Evolutionary conservation across 2,888 invertebrate species (phyloP).

Genomic region (Nomada hirtipes): DNA sequence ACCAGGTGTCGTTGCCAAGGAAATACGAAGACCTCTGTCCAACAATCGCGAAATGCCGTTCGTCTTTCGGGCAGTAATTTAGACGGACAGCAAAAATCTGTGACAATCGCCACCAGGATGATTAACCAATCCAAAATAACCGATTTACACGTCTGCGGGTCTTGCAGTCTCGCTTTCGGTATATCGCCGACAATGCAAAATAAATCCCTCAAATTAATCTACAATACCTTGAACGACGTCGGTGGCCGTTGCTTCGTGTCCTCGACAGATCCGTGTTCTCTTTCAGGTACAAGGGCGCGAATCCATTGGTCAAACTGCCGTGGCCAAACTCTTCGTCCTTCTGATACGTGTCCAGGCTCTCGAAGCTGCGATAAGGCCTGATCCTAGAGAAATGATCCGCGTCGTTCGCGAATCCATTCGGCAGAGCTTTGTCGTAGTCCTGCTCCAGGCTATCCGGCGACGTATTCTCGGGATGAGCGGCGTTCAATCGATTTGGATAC

Average conservation of each 20-base stretch:
- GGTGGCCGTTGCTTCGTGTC: constrained; percentile 46
- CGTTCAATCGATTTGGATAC: constrained; percentile 80
- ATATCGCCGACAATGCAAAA: too few relatives aligned
- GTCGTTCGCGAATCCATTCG: constrained; percentile 72
- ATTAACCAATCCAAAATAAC: constrained; percentile 4
- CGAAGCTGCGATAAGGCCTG: constrained; percentile 85
- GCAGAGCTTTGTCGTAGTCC: constrained; percentile 79
- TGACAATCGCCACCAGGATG: not conserved
- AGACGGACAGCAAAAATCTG: not conserved
- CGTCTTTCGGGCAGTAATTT: constrained; percentile 7
- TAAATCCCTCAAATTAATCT: too few relatives aligned
- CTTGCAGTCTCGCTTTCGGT: too few relatives aligned
- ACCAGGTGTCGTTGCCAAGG: constrained; percentile 62
- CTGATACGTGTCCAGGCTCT: constrained; percentile 84
- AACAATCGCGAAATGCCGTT: constrained; percentile 15
- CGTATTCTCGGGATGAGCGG: constrained; percentile 79
- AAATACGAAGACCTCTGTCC: constrained; percentile 32
- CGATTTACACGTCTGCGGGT: not conserved
- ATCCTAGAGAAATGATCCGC: constrained; percentile 76
- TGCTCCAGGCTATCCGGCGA: constrained; percentile 86
- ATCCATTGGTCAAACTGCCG: constrained; percentile 73
- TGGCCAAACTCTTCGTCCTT: constrained; percentile 69
- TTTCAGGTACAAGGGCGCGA: constrained; percentile 77
- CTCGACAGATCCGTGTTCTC: constrained; percentile 76
- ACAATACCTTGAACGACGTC: constrained; percentile 61